Evolutionary conservation across 2,797 vertebrate species (phyloP).

Genomic region (Microctenopoma lineatum): DNA sequence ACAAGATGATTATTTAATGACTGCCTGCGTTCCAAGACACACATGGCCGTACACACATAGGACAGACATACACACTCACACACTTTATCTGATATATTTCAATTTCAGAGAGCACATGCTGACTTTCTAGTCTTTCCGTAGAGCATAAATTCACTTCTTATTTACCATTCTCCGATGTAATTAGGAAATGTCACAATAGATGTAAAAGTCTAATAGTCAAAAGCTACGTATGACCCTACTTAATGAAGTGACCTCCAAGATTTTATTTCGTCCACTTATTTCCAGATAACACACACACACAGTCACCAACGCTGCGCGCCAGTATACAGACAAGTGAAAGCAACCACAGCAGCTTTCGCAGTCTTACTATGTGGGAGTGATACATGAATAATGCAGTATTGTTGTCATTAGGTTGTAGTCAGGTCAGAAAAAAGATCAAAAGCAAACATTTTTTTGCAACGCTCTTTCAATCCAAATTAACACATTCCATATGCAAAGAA

Average conservation of each 20-base stretch:
- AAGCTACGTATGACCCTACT: constrained; percentile 6
- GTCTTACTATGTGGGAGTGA: constrained; percentile 36
- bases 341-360: constrained; percentile 12
- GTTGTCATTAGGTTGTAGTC: constrained; percentile 31
- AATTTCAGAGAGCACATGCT: constrained; percentile 2
- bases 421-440: constrained; percentile 26
- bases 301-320: constrained; percentile 2
- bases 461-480: constrained; percentile 11
- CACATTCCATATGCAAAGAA: constrained; percentile 17
- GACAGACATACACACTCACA: constrained; percentile 4
- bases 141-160: not conserved
- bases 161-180: constrained; percentile 4
- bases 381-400: constrained; percentile 41
- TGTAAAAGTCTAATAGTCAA: not conserved
- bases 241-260: constrained; percentile 8
- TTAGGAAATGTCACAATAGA: not conserved
- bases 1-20: constrained; percentile 79
- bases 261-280: constrained; percentile 18
- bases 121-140: constrained; percentile 2
- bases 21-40: constrained; percentile 29
- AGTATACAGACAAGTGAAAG: constrained; percentile 32
- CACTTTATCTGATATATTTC: constrained; percentile 3
- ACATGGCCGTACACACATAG: constrained; percentile 21
- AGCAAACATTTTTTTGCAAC: constrained; percentile 2
- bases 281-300: constrained; percentile 14